phyloP scores from a whole-genome alignment of 2,113 vertebrate genomes.

The Callorhinus ursinus region DNA sequence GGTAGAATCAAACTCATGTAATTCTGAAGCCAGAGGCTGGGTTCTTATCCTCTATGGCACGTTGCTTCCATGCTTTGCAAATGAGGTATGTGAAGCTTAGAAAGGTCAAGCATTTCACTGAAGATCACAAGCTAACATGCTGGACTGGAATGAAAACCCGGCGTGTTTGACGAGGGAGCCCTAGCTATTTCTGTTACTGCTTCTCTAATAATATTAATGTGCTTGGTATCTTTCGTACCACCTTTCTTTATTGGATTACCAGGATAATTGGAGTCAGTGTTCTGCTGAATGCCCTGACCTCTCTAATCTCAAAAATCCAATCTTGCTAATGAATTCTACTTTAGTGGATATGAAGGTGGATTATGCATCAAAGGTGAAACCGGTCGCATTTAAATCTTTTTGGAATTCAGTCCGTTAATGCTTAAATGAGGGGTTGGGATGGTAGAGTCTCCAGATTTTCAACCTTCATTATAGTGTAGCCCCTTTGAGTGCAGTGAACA shows the following conservation, averaged over 20 bases:
- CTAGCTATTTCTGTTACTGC: neutral
- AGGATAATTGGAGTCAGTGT: constrained; percentile 36
- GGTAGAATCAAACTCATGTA: neutral
- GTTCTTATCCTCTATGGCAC: neutral
- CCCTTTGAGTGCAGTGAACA: neutral
- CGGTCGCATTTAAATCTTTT: constrained; percentile 15
- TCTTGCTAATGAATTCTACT: constrained; percentile 66
- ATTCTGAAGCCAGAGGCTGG: neutral
- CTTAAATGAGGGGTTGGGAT: constrained; percentile 5
- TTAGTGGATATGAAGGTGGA: constrained; percentile 1
- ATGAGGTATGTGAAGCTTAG: neutral
- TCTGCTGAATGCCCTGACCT: neutral
- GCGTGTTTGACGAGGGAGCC: neutral
- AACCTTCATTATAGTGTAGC: neutral
- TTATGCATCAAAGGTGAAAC: constrained; percentile 49
- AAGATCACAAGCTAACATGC: neutral
- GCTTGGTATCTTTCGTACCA: neutral
- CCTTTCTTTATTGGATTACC: constrained; percentile 30
- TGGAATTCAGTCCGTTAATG: constrained; percentile 43
- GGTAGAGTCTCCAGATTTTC: neutral
- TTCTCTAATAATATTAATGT: constrained; percentile 41
- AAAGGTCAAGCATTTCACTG: neutral
- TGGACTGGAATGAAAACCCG: neutral
- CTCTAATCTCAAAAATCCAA: constrained; percentile 48
- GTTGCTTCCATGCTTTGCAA: neutral